Evolutionary conservation across 2,113 vertebrate genomes (phyloP).

Genomic region (Dicentrarchus labrax): DNA sequence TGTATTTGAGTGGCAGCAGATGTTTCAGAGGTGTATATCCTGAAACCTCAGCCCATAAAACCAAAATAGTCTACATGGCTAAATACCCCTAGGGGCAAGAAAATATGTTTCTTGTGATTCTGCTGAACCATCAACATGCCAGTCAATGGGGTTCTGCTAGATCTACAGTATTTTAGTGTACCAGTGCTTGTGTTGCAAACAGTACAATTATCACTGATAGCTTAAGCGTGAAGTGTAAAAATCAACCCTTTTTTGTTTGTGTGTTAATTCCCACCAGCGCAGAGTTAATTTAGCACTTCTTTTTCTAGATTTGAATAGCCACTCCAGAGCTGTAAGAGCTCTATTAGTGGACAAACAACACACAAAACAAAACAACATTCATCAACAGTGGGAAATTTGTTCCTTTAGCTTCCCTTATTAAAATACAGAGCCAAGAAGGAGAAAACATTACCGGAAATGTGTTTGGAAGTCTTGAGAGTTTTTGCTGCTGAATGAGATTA

Average conservation of each 20-base stretch:
- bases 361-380: slow-evolving; percentile 45
- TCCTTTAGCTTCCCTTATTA: slow-evolving; percentile 23
- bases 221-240: slow-evolving; percentile 1
- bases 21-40: neutral
- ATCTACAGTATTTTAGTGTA: neutral
- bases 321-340: slow-evolving; percentile 31
- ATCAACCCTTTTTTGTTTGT: neutral
- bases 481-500: slow-evolving; percentile 6
- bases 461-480: slow-evolving; percentile 10
- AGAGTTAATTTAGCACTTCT: slow-evolving; percentile 26
- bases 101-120: neutral
- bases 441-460: neutral
- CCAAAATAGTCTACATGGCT: neutral
- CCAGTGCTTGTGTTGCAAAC: neutral
- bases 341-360: slow-evolving; percentile 55
- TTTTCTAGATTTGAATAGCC: slow-evolving; percentile 33
- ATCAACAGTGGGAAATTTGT: slow-evolving; percentile 9
- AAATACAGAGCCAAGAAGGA: neutral
- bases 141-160: neutral
- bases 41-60: neutral
- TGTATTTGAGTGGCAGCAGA: neutral
- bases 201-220: neutral
- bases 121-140: neutral
- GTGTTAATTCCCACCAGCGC: neutral
- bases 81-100: neutral